Evolutionary conservation across 2,797 vertebrate genomes (phyloP), one percentile per base, ranked within the genome.

Genomic region (Neopelma chrysocephalum): DNA sequence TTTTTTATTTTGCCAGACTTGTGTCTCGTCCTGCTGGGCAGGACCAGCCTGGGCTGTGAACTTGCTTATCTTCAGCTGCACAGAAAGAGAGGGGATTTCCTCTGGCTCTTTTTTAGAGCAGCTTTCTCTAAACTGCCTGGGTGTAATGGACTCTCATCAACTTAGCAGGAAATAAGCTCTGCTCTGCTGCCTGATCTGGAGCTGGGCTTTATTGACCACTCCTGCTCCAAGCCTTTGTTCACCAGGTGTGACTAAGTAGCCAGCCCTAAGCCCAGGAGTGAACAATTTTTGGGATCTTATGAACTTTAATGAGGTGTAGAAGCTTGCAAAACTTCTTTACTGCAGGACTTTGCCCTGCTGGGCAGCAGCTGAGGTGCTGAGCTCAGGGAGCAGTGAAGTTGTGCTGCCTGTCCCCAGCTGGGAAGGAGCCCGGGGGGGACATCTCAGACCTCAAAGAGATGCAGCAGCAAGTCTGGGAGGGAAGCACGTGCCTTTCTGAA

Each of bases 171-270:
- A 96, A 90, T 91, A 86, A 94, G 94, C 91, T 84, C 82, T 61
- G 82, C 75, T 90, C 53, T 9, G 0, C 43, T 60, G 54, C 47
- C 95, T 60, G 80, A 66, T 69, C 54, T 6, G 3, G 94, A 81
- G 93, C 87, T 82, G 91, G 70, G 51, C 94, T 91, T 66, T 60
- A 57, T 23, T 82, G 77, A 31, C 61, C 29, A 70, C 87, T 70
- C 51, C 87, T 73, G 89, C 93, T 87, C 93, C 82, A 94, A 93
- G 96, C 95, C 90, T 90, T 97, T 95, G 94, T 79, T 82, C 93
- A 84, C 82, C 40, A 83, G 91, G 72, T 94, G 91, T 95, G 91
- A 96, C 93, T 43, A 56, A 93, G 87, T n/a, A 91, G 87, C 50
- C 95, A 77, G 91, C 27, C 91, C 87, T 77, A n/a, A 95, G 95